Evolutionary conservation across 2,797 vertebrate genomes (phyloP).

Genomic region (Micromesistius poutassou): DNA sequence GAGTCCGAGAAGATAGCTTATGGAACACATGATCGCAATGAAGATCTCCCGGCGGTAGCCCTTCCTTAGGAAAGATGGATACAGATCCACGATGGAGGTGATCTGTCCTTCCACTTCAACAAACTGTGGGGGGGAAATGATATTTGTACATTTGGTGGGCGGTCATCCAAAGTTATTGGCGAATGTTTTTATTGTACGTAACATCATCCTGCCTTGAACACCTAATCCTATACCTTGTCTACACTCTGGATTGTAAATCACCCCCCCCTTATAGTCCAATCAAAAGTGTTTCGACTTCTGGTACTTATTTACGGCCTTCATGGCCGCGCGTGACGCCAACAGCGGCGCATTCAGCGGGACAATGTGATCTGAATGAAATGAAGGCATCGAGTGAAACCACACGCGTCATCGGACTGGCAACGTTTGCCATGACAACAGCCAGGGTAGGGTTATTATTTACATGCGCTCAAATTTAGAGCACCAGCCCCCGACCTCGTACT

Average conservation of each 20-base stretch:
- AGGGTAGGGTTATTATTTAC: constrained; percentile 48
- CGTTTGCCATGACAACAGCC: constrained; percentile 45
- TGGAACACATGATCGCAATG: constrained; percentile 90
- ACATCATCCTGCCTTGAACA: neutral
- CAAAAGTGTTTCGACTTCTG: neutral
- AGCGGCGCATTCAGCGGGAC: constrained; percentile 46
- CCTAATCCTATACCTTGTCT: no score
- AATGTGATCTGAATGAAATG: neutral
- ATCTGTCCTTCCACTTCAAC: constrained; percentile 99
- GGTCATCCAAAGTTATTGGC: neutral
- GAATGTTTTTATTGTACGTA: neutral
- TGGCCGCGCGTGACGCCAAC: constrained; percentile 42
- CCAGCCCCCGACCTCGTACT: constrained; percentile 38
- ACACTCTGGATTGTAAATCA: neutral
- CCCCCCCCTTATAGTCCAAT: neutral
- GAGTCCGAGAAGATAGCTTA: constrained; percentile 98
- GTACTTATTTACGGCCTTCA: constrained; percentile 34
- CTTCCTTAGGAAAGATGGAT: constrained; percentile 97
- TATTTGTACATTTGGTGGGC: neutral
- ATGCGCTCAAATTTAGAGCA: constrained; percentile 57
- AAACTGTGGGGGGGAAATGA: constrained; percentile 77
- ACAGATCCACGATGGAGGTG: constrained; percentile 98
- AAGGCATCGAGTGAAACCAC: neutral
- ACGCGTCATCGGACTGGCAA: neutral
- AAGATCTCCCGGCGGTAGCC: constrained; percentile 98